Evolutionary conservation across 1,140 invertebrate species (phyloP), one percentile per base, ranked within the genome.

Genomic region (Drosophila malerkotliana): DNA sequence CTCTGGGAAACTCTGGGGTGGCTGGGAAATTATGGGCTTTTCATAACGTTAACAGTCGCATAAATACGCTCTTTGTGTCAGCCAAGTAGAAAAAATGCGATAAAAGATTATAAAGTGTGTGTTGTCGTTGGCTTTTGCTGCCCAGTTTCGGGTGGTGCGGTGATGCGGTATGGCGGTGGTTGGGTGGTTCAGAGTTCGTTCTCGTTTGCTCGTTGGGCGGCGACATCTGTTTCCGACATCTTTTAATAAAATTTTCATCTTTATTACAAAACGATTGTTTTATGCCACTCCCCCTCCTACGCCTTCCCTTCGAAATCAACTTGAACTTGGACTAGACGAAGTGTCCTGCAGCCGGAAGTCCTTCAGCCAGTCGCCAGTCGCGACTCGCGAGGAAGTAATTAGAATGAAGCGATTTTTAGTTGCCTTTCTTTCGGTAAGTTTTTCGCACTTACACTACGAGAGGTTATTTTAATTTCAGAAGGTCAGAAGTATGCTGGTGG

Each of bases 171-270:
- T 12, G 10, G 34, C 34, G 12, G 34, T 47, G 63, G 44, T 67
- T 32, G 56, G 18, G 37, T 51, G 60, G 72, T 60, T 68, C 58
- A 52, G 51, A 57, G 61, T 61, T 74, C 58, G 51, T 77, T 59
- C 66, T 61, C 56, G 57, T 74, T 55, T 8, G 14, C 63, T 55
- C 59, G 51, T 59, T 64, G 64, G 61, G 68, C 60, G 57, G 81
- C 83, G 87, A 87, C 91, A 92, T 91, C 91, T 92, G 91, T 89
- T 92, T 87, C 79, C 79, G 91, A 92, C 91, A 92, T 91, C 91
- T 92, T 92, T 92, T 92, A 91, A 92, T 92, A 92, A 92, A 92
- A 92, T 91, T 91, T 91, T 91, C 91, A 92, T 92, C 91, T 91
- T 92, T 92, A 91, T 91, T 91, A 91, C 88, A 72, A 84, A 84